Evolutionary conservation across 2,888 invertebrate genomes (phyloP), one percentile per base, ranked within the genome.

Genomic region (Macaria notata): DNA sequence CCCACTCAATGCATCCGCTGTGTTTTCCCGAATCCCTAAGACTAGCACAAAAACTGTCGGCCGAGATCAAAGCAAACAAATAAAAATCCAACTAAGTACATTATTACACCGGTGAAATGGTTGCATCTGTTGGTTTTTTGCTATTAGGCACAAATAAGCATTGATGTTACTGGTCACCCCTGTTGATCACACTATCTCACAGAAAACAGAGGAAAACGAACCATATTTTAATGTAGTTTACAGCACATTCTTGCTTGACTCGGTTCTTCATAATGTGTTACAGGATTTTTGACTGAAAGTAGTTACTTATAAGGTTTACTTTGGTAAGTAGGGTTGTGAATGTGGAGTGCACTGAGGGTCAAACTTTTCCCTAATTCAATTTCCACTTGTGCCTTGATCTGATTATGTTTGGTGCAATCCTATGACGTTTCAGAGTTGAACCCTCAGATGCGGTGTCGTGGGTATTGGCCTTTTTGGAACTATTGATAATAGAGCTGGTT

Each of bases 31-130:
- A 59, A 59, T 55, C 62, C 59, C 63, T 46, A 61, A 57, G 62
- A 61, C 75, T 75, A 64, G 71, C 36, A 70, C 73, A 70, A 59
- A 67, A 63, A 56, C 72, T 66, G 60, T 47, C 60, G 56, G 67
- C 57, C 59, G 75, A 86, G 84, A 88, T 91, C 89, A 90, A 90
- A 89, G 88, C 74, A 73, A 74, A 78, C 74, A 83, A 79, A 78
- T 79, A 81, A 78, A 88, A 88, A 87, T 87, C 87, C 86, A 71
- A 71, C 83, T 89, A 89, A 90, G 88, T 82, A 87, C 84, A 84
- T 89, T 89, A 90, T 87, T 86, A 88, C 86, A 88, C 84, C 89
- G 88, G 88, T 91, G 88, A 90, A 91, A 90, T 88, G 86, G 75
- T 78, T 89, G 78, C 90, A 91, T 89, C 90, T 91, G 90, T 86